Conservation (phyloP, 2,113 vertebrate genomes). For the Cynocephalus volans region DNA sequence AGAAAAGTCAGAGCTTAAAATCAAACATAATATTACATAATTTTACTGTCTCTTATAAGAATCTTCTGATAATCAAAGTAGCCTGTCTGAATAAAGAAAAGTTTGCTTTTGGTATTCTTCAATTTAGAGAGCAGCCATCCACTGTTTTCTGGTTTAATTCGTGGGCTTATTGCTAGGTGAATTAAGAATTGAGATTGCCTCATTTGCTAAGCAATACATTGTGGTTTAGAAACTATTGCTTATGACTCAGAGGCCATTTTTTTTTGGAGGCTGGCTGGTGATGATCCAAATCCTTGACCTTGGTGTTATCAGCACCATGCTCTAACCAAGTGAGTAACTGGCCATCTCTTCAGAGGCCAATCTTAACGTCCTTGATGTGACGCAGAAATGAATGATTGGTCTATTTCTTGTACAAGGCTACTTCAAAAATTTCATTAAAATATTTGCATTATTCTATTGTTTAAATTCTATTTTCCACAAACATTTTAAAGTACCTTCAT, state of each 20-base stretch:
- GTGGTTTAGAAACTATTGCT: not conserved
- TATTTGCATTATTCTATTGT: no score
- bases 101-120: not conserved
- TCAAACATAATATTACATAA: not conserved
- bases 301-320: no score
- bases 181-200: not conserved
- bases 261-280: no score
- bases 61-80: slow-evolving; percentile 13
- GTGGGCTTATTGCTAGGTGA: not conserved
- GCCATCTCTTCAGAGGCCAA: no score
- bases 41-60: not conserved
- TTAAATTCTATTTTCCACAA: no score
- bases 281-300: no score
- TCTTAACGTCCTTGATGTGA: not conserved
- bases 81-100: not conserved
- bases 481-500: no score
- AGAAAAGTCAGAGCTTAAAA: not conserved
- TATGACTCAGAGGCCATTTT: not conserved
- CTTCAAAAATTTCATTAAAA: no score
- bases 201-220: not conserved
- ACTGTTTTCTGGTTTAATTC: not conserved
- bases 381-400: not conserved
- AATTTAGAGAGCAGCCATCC: not conserved
- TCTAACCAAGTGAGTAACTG: no score
- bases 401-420: not conserved